Percentiles rank a stretch among this genome's conserved stretches.
Conservation (phyloP, 1,140 invertebrate species). For the Pseudomyrmex flavicornis region DNA sequence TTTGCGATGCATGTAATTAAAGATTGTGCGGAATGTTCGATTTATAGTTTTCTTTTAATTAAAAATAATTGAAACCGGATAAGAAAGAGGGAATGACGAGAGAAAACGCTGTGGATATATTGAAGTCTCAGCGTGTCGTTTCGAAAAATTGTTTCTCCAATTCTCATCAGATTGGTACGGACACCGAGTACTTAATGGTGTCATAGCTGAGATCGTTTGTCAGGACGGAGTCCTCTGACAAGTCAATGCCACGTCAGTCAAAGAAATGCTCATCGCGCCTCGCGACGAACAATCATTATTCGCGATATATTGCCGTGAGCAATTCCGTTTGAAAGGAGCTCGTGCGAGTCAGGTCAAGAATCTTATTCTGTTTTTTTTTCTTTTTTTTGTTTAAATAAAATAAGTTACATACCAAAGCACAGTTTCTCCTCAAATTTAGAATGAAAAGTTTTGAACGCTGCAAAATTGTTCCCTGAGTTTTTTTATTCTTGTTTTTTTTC, state of each 20-base stretch:
- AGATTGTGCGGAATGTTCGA: not conserved
- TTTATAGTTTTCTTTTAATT: not conserved
- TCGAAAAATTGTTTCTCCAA: slow-evolving; percentile 40
- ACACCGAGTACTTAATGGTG: slow-evolving; percentile 62
- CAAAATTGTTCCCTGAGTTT: not conserved
- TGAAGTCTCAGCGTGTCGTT: not conserved
- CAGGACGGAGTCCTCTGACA: slow-evolving; percentile 68
- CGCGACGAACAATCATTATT: slow-evolving; percentile 48
- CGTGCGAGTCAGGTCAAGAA: slow-evolving; percentile 32
- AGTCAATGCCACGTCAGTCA: slow-evolving; percentile 71
- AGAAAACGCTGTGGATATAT: not conserved
- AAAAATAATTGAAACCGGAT: slow-evolving; percentile 2
- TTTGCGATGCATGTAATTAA: not conserved
- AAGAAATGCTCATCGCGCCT: slow-evolving; percentile 66
- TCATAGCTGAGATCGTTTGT: slow-evolving; percentile 68
- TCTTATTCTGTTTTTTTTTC: not conserved
- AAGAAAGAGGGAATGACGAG: not conserved
- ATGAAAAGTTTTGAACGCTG: not conserved
- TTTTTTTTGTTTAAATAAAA: slow-evolving; percentile 16
- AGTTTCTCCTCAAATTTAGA: not conserved
- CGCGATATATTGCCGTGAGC: slow-evolving; percentile 54
- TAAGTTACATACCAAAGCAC: not conserved
- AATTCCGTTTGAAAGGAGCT: slow-evolving; percentile 48
- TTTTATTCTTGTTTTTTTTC: not conserved
- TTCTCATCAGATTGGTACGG: slow-evolving; percentile 21